These are phyloP conservation scores for Anser cygnoides DNA, from an alignment of 2,113 vertebrate genomes.

Conservation along the genomic window DNA sequence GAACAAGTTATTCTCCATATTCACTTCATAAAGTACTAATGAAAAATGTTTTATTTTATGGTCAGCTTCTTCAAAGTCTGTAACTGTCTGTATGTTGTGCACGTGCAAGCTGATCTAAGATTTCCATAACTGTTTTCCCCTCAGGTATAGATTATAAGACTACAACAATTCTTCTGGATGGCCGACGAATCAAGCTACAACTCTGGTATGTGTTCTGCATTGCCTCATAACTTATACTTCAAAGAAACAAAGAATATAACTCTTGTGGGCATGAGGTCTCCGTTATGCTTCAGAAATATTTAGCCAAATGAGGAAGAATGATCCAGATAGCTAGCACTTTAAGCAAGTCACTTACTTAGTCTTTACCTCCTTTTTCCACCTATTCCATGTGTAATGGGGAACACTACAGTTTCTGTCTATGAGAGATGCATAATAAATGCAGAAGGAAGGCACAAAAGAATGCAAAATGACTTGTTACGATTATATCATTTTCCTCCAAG, in stretches of 20 bases:
- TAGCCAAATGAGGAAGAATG: background rate
- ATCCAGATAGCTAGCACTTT: background rate
- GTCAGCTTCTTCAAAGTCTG: background rate
- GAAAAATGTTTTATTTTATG: background rate
- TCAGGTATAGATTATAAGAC: constrained; percentile 90
- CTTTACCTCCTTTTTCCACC: background rate
- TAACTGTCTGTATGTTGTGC: background rate
- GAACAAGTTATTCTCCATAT: background rate
- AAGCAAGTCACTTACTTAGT: background rate
- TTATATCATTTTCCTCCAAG: background rate
- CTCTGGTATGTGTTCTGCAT: constrained; percentile 78
- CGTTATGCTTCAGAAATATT: background rate
- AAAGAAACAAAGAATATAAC: background rate
- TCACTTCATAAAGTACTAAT: no score
- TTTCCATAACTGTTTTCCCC: background rate
- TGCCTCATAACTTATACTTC: background rate
- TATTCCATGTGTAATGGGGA: background rate
- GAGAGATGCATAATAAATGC: background rate
- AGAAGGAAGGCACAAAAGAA: background rate
- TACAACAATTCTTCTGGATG: constrained; percentile 87
- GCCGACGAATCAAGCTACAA: constrained; percentile 87
- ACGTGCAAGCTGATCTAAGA: background rate
- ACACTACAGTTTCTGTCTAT: background rate
- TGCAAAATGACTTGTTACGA: background rate
- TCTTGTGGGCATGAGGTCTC: background rate